Evolutionary conservation across 2,113 vertebrate genomes (phyloP), one percentile per base, ranked within the genome.

Genomic region (Ranitomeya imitator): DNA sequence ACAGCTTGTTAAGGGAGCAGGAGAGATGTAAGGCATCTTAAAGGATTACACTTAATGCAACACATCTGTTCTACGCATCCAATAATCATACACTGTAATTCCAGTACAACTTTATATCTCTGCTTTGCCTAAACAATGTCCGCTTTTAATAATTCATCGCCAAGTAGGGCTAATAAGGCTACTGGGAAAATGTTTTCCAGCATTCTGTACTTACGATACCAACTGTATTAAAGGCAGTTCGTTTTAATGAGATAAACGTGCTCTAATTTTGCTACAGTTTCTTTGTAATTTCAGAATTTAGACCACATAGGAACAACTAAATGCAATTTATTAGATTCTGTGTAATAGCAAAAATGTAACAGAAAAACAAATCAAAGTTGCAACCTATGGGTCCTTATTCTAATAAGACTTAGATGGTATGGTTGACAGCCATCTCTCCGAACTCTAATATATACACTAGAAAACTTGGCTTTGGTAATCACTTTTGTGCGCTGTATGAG

Each of bases 1-100:
- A 87, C 76, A 80, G 86, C 86, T 80, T 80, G 86, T 87, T 80
- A 87, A 65, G 86, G 77, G 77, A 81, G 78, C 81, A 69, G 69
- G 61, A 79, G 31, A 71, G 61, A 80, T 87, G 77, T 69, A 80
- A 87, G 52, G 76, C 77, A 79, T 86, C 78, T 87, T 67, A 80
- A 79, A 55, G 77, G 78, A 87, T 87, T 87, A 80, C 63, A 16
- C 37, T 52, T 87, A 80, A 87, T 87, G 86, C 45, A 87, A 87
- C 60, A 86, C 85, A 86, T 86, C 85, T 86, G 85, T 67, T 86
- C 76, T 26, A 79, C 76, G 79, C 60, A 86, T 79, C 74, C 71
- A 15, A 55, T 54, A 61, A 86, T 63, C 76, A 63, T 86, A 13
- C 85, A 16, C 71, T 79, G 51, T 26, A 69, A 78, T 79, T 79